Base-by-base conservation (phyloP, 2,888 invertebrate genomes). In the Chesias legatella region DNA sequence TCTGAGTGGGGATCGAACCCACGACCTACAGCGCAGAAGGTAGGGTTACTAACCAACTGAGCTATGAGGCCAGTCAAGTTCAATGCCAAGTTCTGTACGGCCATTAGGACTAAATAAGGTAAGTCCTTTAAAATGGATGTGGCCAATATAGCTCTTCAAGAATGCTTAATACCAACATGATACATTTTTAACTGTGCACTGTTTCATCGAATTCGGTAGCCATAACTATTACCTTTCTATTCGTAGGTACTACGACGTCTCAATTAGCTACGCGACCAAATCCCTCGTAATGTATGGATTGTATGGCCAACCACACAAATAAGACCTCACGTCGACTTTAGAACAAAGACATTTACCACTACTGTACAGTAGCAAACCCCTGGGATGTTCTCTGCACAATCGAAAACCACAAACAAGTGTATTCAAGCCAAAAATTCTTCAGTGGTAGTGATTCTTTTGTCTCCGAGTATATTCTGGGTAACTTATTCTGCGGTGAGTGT, bases 341-440 rank as follows among this genome's bases (percentile, higher is more conserved):
- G 77, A 79, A 84, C 80, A 84, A 85, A 67, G 61, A 56, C 41
- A 47, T 34, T 40, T 40, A 42, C 56, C 51, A 72, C 78, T 77
- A 77, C 80, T 72, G 79, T 79, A 72, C 84, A 44, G 84, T 80
- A 84, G 84, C 82, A 52, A 63, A 68, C 73, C 73, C 73, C 75
- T 68, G 59, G 58, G 66, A 67, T 54, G 74, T 53, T 54, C 37
- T 42, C 69, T 66, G 67, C 73, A 75, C 63, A 69, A 81, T 83
- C 72, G 60, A 41, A 78, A 79, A 83, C 84, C 84, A 80, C 84
- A 84, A 79, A 83, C 77, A 81, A 65, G 60, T 58, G 70, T 69
- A 75, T 75, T 73, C 64, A 73, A 50, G 37, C 42, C 39, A 55
- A 51, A 60, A 48, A 52, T 53, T 58, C 55, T 58, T 48, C 56